Percentiles rank a stretch among this genome's conserved stretches.
These are phyloP conservation scores for Oplegnathus fasciatus DNA, from an alignment of 2,113 vertebrate genomes.

Conservation along the genomic window DNA sequence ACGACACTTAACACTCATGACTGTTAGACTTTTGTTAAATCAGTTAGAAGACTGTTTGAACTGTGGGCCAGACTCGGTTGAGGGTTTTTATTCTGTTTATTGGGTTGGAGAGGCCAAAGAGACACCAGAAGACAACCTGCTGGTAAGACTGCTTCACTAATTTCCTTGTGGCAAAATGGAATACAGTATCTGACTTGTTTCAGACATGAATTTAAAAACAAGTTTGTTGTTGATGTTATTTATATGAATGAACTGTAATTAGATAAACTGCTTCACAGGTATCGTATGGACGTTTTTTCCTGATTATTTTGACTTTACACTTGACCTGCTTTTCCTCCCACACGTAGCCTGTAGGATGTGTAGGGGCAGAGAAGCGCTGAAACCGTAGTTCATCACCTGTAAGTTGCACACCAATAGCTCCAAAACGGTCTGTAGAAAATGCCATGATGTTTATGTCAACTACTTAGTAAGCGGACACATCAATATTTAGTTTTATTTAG, in stretches of 20 bases:
- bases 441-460: conserved; percentile 38
- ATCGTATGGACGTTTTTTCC: conserved; percentile 40
- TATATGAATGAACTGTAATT: conserved; percentile 41
- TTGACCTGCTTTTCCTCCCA: conserved; percentile 97
- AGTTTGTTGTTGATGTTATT: conserved; percentile 37
- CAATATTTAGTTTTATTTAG: conserved; percentile 8
- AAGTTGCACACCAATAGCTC: conserved; percentile 90
- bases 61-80: conserved; percentile 53
- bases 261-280: conserved; percentile 57
- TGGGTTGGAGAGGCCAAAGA: conserved; percentile 59
- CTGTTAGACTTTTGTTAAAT: background rate
- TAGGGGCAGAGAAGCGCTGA: conserved; percentile 93
- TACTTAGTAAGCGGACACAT: background rate
- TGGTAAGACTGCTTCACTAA: conserved; percentile 81
- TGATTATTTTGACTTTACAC: conserved; percentile 79
- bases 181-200: conserved; percentile 48
- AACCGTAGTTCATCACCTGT: conserved; percentile 95
- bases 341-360: conserved; percentile 94
- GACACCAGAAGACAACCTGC: conserved; percentile 61
- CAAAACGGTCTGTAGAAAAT: conserved; percentile 79
- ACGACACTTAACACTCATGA: background rate
- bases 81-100: conserved; percentile 10
- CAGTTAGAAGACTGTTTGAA: conserved; percentile 11
- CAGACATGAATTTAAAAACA: conserved; percentile 19
- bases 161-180: conserved; percentile 75